These are phyloP conservation scores for Brachyptera putata DNA, from an alignment of 2,888 invertebrate species.

Conservation along the genomic window DNA sequence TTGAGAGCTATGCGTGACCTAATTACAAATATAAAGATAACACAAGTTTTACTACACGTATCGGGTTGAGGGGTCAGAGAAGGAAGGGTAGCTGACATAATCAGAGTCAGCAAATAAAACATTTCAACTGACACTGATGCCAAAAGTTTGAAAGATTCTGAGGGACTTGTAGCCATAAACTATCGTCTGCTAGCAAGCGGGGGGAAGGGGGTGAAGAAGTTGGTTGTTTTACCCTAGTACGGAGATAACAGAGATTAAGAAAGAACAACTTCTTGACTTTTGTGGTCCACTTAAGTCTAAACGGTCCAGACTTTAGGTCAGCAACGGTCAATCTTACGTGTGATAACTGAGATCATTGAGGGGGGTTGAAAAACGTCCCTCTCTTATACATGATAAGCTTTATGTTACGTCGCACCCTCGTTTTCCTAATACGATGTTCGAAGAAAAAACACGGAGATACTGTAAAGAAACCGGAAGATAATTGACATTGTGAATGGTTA, in stretches of 20 bases:
- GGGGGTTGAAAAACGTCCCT: constrained; percentile 2
- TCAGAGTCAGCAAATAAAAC: constrained; percentile 13
- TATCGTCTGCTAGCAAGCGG: not conserved
- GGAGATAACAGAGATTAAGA: constrained; percentile 20
- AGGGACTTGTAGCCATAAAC: constrained; percentile 18
- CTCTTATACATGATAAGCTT: constrained; percentile 20
- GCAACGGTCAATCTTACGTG: constrained; percentile 13
- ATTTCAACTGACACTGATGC: constrained; percentile 11
- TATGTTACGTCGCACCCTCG: not conserved
- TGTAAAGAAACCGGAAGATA: not conserved
- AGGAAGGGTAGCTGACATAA: not conserved
- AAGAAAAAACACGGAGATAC: not conserved
- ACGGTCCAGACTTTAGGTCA: constrained; percentile 17
- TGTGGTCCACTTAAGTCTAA: constrained; percentile 20
- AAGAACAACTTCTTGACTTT: constrained; percentile 8
- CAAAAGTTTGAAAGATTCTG: constrained; percentile 18
- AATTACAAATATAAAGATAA: too few species aligned
- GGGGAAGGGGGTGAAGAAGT: constrained; percentile 1
- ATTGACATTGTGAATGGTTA: not conserved
- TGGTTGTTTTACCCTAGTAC: constrained; percentile 15
- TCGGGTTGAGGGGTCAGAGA: too few species aligned
- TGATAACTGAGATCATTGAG: constrained; percentile 20
- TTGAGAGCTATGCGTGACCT: not conserved
- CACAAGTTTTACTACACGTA: too few species aligned
- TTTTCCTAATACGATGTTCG: not conserved